These are phyloP conservation scores for Morpho deidamia DNA, from an alignment of 2,888 invertebrate species.

Conservation along the genomic window DNA sequence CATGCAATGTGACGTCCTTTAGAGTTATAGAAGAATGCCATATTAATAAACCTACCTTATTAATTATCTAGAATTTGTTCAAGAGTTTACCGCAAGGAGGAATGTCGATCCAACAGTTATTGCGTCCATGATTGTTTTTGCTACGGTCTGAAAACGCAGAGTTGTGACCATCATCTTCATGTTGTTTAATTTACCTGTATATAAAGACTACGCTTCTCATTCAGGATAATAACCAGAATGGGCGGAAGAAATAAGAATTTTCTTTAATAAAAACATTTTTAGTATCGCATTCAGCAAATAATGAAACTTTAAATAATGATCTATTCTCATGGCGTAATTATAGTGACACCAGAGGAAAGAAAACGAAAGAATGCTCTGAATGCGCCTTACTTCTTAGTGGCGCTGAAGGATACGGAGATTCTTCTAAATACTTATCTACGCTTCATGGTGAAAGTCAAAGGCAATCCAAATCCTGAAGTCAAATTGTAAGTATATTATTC, in stretches of 20 bases:
- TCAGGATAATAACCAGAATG: too few relatives aligned
- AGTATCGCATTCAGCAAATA: background rate
- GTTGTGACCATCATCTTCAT: too few relatives aligned
- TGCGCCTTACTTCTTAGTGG: conserved; percentile 90
- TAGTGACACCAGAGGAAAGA: conserved; percentile 86
- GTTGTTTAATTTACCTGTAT: too few relatives aligned
- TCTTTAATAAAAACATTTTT: too few relatives aligned
- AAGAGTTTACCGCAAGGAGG: too few relatives aligned
- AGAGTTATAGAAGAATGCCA: background rate
- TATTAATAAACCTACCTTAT: too few relatives aligned
- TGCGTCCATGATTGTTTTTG: too few relatives aligned
- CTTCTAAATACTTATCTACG: conserved; percentile 91
- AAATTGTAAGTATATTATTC: conserved; percentile 86
- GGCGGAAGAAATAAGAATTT: too few relatives aligned
- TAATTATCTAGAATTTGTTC: too few relatives aligned
- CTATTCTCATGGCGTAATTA: conserved; percentile 17
- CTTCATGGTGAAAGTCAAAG: conserved; percentile 92
- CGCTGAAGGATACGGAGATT: conserved; percentile 92
- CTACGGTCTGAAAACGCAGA: too few relatives aligned
- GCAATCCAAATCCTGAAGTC: conserved; percentile 92
- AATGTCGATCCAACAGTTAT: background rate
- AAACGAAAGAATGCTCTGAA: conserved; percentile 83
- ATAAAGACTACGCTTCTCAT: too few relatives aligned
- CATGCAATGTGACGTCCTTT: conserved; percentile 7
- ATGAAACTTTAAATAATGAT: background rate